A percentile compares a stretch with the other conserved stretches of the same genome.
These are phyloP conservation scores for Stegodyphus mimosarum DNA, from an alignment of 1,140 invertebrate genomes.

Conservation along the genomic window DNA sequence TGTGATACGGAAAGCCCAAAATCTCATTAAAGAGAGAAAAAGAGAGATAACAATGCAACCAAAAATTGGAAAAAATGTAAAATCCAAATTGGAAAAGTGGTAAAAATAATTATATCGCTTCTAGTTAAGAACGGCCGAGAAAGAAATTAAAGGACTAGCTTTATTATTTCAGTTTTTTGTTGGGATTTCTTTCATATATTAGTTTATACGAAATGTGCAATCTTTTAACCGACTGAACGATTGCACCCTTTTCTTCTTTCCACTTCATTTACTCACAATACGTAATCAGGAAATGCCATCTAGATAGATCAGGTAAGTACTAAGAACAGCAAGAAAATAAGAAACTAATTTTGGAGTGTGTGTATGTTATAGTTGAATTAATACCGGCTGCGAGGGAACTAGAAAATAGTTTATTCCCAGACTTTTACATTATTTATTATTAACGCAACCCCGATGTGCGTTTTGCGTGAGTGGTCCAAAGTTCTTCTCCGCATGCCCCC, in stretches of 20 bases:
- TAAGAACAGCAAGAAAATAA: background rate
- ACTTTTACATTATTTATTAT: slow-evolving; percentile 39
- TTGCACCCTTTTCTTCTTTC: background rate
- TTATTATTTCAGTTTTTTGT: too few relatives aligned
- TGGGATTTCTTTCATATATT: too few relatives aligned
- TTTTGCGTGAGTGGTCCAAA: slow-evolving; percentile 9
- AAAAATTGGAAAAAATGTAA: too few relatives aligned
- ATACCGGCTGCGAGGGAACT: background rate
- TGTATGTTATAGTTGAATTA: background rate
- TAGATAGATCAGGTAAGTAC: background rate
- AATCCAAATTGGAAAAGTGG: too few relatives aligned
- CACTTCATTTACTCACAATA: background rate
- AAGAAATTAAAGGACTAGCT: too few relatives aligned
- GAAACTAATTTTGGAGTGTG: background rate
- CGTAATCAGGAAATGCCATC: background rate
- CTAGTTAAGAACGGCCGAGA: too few relatives aligned
- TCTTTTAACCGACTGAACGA: too few relatives aligned
- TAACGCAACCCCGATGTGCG: background rate
- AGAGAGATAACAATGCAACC: too few relatives aligned
- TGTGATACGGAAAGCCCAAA: too few relatives aligned
- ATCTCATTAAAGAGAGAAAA: too few relatives aligned
- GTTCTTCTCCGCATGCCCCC: background rate
- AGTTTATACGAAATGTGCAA: too few relatives aligned
- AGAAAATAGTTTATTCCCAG: background rate
- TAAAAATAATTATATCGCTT: too few relatives aligned